Evolutionary conservation across 2,113 vertebrate genomes (phyloP).

Genomic region (Perognathus longimembris): DNA sequence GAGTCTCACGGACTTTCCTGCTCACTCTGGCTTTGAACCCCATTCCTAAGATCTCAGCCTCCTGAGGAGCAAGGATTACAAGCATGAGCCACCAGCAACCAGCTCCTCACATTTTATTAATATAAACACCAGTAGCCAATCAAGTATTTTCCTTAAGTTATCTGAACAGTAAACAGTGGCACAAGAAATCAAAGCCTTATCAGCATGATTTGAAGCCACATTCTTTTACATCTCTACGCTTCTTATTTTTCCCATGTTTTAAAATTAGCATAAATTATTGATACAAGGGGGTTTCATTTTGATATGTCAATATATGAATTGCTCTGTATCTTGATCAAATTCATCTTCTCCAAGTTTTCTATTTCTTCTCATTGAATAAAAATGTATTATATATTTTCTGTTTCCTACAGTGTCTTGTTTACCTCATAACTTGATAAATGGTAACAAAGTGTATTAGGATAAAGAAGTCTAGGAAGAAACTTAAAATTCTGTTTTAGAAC

Average conservation of each 20-base stretch:
- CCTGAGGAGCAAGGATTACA: too few species aligned
- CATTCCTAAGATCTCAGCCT: too few species aligned
- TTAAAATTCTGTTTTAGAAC: not conserved
- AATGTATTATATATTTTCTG: too few species aligned
- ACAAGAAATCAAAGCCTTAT: not conserved
- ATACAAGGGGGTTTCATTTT: too few species aligned
- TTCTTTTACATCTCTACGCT: not conserved
- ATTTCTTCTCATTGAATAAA: not conserved
- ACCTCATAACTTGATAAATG: not conserved
- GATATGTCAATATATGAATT: too few species aligned
- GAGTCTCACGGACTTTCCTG: too few species aligned
- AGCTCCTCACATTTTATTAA: not conserved
- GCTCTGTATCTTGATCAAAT: too few species aligned
- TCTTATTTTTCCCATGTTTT: too few species aligned
- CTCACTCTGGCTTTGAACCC: too few species aligned
- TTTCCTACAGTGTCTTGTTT: not conserved
- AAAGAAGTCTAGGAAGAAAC: not conserved
- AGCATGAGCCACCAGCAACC: too few species aligned
- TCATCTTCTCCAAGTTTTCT: not conserved
- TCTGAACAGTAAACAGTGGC: not conserved
- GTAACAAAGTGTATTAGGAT: not conserved
- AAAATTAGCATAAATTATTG: not conserved
- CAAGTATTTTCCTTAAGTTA: slow-evolving; percentile 1
- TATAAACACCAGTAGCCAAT: not conserved
- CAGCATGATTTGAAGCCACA: not conserved